Evolutionary conservation across 2,888 invertebrate species (phyloP).

Genomic region (Andrena marginata): DNA sequence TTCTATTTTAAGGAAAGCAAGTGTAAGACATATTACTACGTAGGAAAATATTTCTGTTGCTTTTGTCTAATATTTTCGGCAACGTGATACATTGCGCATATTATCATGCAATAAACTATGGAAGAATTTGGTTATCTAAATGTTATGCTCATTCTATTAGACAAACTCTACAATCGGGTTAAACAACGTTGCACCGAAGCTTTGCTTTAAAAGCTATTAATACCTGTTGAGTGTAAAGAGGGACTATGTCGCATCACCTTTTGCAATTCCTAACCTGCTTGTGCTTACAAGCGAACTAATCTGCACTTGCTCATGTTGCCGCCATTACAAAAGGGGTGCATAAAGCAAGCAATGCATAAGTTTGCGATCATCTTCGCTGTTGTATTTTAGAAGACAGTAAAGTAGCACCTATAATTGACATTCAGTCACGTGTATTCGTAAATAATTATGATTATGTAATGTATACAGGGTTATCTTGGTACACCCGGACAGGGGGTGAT

Average conservation of each 20-base stretch:
- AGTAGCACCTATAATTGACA: not conserved
- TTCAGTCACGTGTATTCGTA: not conserved
- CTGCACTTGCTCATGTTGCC: not conserved
- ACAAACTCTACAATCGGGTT: not conserved
- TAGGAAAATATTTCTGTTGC: not conserved
- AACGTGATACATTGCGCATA: not conserved
- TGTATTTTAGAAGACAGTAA: not conserved
- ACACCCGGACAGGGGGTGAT: too few species aligned
- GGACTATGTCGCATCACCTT: constrained; percentile 25
- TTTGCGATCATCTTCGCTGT: not conserved
- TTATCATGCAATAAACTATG: not conserved
- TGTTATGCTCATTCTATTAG: not conserved
- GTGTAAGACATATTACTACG: not conserved
- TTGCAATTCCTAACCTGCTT: constrained; percentile 34
- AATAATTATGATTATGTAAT: not conserved
- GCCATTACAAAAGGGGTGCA: not conserved
- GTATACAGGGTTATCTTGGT: too few species aligned
- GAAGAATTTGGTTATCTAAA: not conserved
- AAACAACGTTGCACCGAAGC: not conserved
- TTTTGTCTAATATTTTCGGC: not conserved
- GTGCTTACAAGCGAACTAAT: constrained; percentile 34
- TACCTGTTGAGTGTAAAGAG: constrained; percentile 33
- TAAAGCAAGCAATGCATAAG: not conserved
- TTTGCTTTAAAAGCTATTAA: constrained; percentile 29
- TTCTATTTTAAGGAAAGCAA: not conserved